Conservation (phyloP, 2,797 vertebrate species). For the Rhinophrynus dorsalis region DNA sequence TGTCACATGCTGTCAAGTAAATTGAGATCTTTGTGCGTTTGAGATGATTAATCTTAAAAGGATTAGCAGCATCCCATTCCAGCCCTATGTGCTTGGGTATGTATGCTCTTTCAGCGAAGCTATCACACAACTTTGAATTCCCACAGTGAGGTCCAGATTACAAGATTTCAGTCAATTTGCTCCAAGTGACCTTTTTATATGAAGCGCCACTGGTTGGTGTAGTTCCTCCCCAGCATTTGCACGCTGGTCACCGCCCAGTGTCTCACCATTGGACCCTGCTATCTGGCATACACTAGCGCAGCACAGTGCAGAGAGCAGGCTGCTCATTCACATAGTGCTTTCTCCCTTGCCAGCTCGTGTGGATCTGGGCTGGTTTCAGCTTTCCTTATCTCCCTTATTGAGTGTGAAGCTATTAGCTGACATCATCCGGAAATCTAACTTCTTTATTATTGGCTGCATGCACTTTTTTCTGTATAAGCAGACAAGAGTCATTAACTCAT, state of each 20-base stretch:
- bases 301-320: slow-evolving; percentile 9
- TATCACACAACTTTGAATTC: too few relatives aligned
- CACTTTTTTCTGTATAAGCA: background rate
- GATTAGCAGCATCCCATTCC: too few relatives aligned
- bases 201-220: background rate
- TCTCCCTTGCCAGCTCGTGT: background rate
- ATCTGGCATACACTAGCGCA: slow-evolving; percentile 47
- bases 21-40: too few relatives aligned
- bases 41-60: too few relatives aligned
- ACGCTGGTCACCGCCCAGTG: slow-evolving; percentile 17
- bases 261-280: slow-evolving; percentile 52
- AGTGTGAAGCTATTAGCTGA: slow-evolving; percentile 35
- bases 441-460: background rate
- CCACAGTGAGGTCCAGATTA: background rate
- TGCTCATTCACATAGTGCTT: too few relatives aligned
- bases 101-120: too few relatives aligned
- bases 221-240: slow-evolving; percentile 11
- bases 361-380: slow-evolving; percentile 48
- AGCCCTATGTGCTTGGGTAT: too few relatives aligned
- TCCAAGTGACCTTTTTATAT: slow-evolving; percentile 17
- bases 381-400: slow-evolving; percentile 32
- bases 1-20: too few relatives aligned
- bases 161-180: background rate
- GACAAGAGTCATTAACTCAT: slow-evolving; percentile 8
- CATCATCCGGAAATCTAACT: slow-evolving; percentile 24